These are phyloP conservation scores for Anoncus sp. DNA, from an alignment of 2,888 invertebrate genomes.

Conservation along the genomic window DNA sequence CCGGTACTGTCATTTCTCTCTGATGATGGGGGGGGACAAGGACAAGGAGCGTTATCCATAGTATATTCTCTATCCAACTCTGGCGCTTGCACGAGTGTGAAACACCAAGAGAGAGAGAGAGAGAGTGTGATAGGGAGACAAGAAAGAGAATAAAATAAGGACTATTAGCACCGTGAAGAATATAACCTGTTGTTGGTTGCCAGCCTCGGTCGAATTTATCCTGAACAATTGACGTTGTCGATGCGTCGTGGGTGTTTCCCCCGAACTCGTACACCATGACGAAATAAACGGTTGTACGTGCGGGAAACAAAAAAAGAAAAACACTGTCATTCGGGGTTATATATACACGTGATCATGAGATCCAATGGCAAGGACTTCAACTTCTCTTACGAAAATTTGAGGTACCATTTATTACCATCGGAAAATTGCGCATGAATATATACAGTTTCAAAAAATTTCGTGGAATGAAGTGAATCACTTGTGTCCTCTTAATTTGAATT, in stretches of 20 bases:
- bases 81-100: neutral
- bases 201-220: conserved; percentile 1
- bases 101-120: neutral
- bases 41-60: neutral
- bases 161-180: conserved; percentile 5
- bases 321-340: neutral
- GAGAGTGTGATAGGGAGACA: neutral
- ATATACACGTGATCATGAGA: neutral
- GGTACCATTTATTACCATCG: neutral
- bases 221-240: neutral
- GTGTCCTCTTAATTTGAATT: too few species aligned
- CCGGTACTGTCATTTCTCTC: neutral
- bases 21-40: neutral
- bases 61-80: too few species aligned
- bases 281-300: neutral
- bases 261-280: neutral
- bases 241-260: neutral
- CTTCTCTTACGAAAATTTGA: neutral
- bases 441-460: neutral
- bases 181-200: conserved; percentile 32
- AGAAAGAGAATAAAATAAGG: conserved; percentile 1
- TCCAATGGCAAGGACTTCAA: neutral
- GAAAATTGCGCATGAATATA: neutral
- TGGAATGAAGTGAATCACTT: neutral
- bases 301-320: neutral